Base-by-base conservation (phyloP, 1,140 invertebrate species). In the Heliconius hewitsoni region DNA sequence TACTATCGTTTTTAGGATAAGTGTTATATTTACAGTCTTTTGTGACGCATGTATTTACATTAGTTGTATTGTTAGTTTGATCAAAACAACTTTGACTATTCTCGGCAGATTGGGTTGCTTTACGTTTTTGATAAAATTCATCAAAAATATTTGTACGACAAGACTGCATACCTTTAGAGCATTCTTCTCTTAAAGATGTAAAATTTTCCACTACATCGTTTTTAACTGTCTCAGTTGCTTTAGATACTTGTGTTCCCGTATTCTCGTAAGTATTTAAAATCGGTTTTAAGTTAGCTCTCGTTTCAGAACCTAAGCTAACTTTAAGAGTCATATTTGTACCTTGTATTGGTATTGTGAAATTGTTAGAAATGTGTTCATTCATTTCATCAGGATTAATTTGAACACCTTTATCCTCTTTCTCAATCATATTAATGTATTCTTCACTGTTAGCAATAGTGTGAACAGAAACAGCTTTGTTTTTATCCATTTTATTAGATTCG, bases 271-370 rank as follows among this genome's bases (percentile, higher is more conserved):
- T 39, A 60, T 50, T 78, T 42, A 52, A 18, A 34, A 34, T 19
- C 9, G 18, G 30, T 50, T 72, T 73, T 39, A 27, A 13, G 37
- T 9, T 39, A 72, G 71, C 23, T 13, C 16, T 71, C 16, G 78
- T 80, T 16, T 73, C 70, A 66, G 84, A 77, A n/a, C 86, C 90
- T 72, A 93, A 85, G 77, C 85, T 90, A 2, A 92, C 88, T 80
- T 88, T 90, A 55, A 94, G 82, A n/a, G 84, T 92, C 91, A 94
- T 94, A 78, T 92, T 93, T 46, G 91, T 93, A 18, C 91, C 91
- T 73, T 89, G 83, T 80, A 93, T 92, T 30, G 91, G 92, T 76
- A 92, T 91, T 42, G 85, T 87, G 81, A 87, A 90, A 74, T 90
- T 87, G 34, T 85, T 84, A 82, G 72, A 46, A 73, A 60, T 46